Evolutionary conservation across 2,888 invertebrate species (phyloP).

Genomic region (Drosophila cognata): DNA sequence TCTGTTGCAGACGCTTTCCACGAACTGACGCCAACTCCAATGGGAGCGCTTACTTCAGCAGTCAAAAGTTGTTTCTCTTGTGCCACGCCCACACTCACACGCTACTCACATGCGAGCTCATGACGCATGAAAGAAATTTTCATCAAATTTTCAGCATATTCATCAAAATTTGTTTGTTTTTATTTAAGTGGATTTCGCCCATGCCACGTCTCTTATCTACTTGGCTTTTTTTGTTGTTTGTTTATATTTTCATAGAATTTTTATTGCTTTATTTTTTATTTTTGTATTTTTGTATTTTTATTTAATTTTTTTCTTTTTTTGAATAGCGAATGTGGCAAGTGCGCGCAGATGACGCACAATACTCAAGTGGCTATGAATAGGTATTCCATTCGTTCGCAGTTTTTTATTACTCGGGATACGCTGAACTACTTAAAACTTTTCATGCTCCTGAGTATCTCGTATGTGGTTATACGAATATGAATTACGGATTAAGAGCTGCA

Average conservation of each 20-base stretch:
- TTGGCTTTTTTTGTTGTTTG: constrained; percentile 20
- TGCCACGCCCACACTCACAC: constrained; percentile 11
- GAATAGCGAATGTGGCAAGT: background rate
- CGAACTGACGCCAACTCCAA: constrained; percentile 58
- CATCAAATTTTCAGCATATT: constrained; percentile 67
- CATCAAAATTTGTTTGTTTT: constrained; percentile 52
- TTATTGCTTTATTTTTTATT: constrained; percentile 40
- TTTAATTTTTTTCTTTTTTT: constrained; percentile 39
- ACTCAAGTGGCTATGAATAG: constrained; percentile 24
- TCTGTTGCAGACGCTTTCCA: constrained; percentile 33
- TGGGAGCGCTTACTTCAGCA: constrained; percentile 47
- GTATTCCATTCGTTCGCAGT: constrained; percentile 7
- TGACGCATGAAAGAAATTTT: constrained; percentile 33
- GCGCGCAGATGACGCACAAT: constrained; percentile 25
- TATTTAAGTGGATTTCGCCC: constrained; percentile 13
- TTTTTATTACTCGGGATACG: constrained; percentile 8
- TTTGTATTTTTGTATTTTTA: constrained; percentile 25
- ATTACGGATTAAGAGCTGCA: constrained; percentile 26
- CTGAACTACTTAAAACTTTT: constrained; percentile 41
- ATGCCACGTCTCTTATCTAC: constrained; percentile 9
- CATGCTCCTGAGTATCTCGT: constrained; percentile 1
- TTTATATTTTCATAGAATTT: constrained; percentile 47
- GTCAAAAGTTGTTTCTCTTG: constrained; percentile 39
- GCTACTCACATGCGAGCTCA: background rate
- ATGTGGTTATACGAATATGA: constrained; percentile 11